Evolutionary conservation across 2,797 vertebrate genomes (phyloP).

Genomic region (Eulemur coronatus): DNA sequence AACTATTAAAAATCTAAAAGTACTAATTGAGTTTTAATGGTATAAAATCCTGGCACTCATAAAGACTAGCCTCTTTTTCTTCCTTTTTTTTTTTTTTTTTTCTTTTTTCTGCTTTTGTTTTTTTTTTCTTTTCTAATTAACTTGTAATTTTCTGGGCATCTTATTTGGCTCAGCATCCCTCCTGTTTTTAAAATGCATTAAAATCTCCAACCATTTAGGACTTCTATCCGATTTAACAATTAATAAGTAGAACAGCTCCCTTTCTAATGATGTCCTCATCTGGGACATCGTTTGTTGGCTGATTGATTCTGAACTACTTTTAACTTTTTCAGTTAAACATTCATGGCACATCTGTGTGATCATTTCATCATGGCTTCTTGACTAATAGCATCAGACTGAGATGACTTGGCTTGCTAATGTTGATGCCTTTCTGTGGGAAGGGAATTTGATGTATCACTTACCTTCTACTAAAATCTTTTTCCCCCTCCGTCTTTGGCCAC

Average conservation of each 20-base stretch:
- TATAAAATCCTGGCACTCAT: constrained; percentile 78
- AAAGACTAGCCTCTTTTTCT: constrained; percentile 59
- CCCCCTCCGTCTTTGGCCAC: constrained; percentile 80
- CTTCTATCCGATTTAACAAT: constrained; percentile 76
- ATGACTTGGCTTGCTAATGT: constrained; percentile 73
- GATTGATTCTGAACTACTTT: constrained; percentile 85
- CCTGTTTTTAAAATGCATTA: constrained; percentile 70
- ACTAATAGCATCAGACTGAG: constrained; percentile 77
- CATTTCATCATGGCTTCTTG: constrained; percentile 80
- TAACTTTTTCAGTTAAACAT: constrained; percentile 82
- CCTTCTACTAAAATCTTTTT: constrained; percentile 60
- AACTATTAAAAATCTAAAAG: constrained; percentile 81
- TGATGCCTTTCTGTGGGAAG: constrained; percentile 60
- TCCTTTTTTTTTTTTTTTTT: not conserved
- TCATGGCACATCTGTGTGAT: constrained; percentile 82
- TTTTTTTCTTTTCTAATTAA: constrained; percentile 70
- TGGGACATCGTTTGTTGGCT: constrained; percentile 81
- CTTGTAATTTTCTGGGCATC: constrained; percentile 75
- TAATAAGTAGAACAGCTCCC: constrained; percentile 76
- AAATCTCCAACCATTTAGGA: constrained; percentile 74
- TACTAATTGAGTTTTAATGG: constrained; percentile 86
- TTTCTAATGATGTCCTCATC: constrained; percentile 66
- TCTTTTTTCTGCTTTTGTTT: not conserved
- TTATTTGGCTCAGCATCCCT: constrained; percentile 73
- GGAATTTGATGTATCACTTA: constrained; percentile 19